Conservation (phyloP, 2,888 invertebrate species). For the Hololepta plana region DNA sequence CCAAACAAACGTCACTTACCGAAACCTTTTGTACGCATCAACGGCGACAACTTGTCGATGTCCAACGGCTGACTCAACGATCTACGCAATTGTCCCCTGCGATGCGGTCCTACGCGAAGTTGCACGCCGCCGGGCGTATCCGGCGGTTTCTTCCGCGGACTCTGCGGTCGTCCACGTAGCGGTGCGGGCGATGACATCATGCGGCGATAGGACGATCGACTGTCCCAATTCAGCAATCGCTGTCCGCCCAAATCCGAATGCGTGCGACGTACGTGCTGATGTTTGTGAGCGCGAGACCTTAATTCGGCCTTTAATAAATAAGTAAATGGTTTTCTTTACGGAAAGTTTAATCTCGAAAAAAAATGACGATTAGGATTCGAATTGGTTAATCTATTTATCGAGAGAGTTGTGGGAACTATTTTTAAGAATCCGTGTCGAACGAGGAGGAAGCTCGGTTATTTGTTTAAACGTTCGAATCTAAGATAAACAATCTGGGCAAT, state of each 20-base stretch:
- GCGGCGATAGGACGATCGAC: constrained; percentile 27
- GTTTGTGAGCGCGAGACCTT: constrained; percentile 27
- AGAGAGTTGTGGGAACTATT: no score
- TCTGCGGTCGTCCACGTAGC: constrained; percentile 28
- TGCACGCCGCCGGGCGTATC: constrained; percentile 18
- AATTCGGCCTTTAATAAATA: constrained; percentile 34
- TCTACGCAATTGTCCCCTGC: constrained; percentile 24
- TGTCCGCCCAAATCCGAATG: constrained; percentile 39
- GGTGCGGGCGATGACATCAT: constrained; percentile 29
- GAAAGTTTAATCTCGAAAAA: no score
- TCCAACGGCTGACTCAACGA: constrained; percentile 54
- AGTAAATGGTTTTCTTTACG: no score
- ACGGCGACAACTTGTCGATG: constrained; percentile 37
- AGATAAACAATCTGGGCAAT: no score
- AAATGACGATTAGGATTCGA: no score
- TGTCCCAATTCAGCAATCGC: constrained; percentile 34
- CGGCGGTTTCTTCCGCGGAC: constrained; percentile 29
- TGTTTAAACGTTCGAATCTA: no score
- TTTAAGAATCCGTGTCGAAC: no score
- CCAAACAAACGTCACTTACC: no score
- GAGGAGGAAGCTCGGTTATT: no score
- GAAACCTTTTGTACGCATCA: constrained; percentile 33
- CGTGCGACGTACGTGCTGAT: constrained; percentile 33
- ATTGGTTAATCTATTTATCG: no score
- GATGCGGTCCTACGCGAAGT: constrained; percentile 12